Evolutionary conservation across 1,140 invertebrate genomes (phyloP).

Genomic region (Trichonephila inaurata): DNA sequence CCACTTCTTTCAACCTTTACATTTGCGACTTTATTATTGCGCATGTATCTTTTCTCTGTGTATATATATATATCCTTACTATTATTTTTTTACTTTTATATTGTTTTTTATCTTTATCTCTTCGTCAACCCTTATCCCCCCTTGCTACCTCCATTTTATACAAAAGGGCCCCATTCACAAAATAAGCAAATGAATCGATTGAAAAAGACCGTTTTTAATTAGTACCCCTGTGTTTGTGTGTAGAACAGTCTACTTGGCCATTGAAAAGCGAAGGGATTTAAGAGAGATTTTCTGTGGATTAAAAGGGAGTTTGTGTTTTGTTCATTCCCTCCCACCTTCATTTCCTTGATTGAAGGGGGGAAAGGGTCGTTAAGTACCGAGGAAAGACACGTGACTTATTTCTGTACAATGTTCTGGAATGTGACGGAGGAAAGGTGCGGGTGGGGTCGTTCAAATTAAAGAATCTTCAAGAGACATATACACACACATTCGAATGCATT

Average conservation of each 20-base stretch:
- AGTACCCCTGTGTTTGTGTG: background rate
- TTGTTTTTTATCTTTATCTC: background rate
- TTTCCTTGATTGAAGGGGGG: conserved; percentile 15
- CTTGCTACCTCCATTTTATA: background rate
- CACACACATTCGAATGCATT: background rate
- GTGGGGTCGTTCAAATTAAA: background rate
- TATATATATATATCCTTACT: background rate
- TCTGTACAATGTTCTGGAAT: conserved; percentile 9
- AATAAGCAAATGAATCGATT: conserved; percentile 31
- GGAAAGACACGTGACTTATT: conserved; percentile 10
- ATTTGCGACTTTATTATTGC: conserved; percentile 36
- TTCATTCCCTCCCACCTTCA: background rate
- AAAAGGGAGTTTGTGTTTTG: background rate
- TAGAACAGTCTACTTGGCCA: background rate
- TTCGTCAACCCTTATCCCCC: background rate
- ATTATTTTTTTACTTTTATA: conserved; percentile 12
- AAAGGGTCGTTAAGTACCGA: background rate
- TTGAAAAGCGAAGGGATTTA: background rate
- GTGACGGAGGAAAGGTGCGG: background rate
- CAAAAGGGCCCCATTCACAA: background rate
- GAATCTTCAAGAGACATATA: conserved; percentile 6
- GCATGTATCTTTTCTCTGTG: background rate
- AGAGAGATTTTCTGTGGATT: conserved; percentile 5
- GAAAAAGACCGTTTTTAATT: conserved; percentile 26
- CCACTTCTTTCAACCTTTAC: conserved; percentile 23